These are phyloP conservation scores for Argyrosomus regius DNA, from an alignment of 2,797 vertebrate genomes.

Conservation along the genomic window DNA sequence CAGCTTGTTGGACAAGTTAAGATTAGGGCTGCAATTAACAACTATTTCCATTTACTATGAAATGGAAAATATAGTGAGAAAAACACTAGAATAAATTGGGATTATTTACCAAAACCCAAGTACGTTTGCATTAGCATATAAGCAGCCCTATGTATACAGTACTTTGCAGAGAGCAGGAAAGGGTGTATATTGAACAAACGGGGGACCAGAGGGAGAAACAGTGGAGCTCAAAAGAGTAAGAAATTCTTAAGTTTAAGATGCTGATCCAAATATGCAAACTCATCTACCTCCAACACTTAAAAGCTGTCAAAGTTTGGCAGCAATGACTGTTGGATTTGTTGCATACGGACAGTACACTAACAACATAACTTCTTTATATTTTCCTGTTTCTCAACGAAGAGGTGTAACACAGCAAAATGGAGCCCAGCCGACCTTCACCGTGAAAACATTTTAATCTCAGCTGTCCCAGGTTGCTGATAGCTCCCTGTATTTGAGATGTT, in stretches of 20 bases:
- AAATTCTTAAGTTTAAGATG: neutral
- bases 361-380: neutral
- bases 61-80: too few relatives aligned
- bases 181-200: too few relatives aligned
- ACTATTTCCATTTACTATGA: neutral
- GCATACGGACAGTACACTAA: neutral
- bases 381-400: neutral
- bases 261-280: too few relatives aligned
- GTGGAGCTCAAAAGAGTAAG: neutral
- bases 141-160: too few relatives aligned
- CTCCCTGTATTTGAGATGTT: neutral
- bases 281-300: neutral
- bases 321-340: neutral
- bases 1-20: neutral
- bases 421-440: neutral
- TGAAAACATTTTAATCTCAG: constrained; percentile 5
- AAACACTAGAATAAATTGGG: too few relatives aligned
- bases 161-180: too few relatives aligned
- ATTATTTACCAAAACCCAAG: too few relatives aligned
- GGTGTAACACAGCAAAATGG: neutral
- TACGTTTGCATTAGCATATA: too few relatives aligned
- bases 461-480: neutral
- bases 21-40: neutral
- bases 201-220: too few relatives aligned
- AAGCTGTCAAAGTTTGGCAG: neutral